A percentile compares a stretch with the other conserved stretches of the same genome.
Conservation (phyloP, 2,888 invertebrate species). For the Eurytoma adleriae region DNA sequence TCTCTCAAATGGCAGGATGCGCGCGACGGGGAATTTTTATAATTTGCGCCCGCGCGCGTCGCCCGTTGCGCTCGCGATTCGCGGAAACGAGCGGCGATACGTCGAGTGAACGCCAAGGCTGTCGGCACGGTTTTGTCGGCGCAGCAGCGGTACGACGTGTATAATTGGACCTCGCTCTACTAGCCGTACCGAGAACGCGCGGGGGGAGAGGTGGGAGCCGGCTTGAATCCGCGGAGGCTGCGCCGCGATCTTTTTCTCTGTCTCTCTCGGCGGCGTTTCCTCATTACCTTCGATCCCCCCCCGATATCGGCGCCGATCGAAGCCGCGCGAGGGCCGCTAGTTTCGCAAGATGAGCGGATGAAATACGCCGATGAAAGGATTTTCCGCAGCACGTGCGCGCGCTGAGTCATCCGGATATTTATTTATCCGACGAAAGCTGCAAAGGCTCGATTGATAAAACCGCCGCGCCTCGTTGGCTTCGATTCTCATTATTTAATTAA, state of each 20-base stretch:
- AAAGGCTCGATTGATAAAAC: too few species aligned
- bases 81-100: conserved; percentile 53
- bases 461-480: too few species aligned
- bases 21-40: conserved; percentile 28
- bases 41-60: conserved; percentile 38
- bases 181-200: conserved; percentile 64
- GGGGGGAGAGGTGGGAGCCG: background rate
- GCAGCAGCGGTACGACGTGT: conserved; percentile 60
- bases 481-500: too few species aligned
- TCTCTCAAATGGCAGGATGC: conserved; percentile 13
- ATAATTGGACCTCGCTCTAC: conserved; percentile 71
- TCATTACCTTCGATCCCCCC: too few species aligned
- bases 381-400: too few species aligned
- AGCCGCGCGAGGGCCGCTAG: too few species aligned
- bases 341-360: too few species aligned
- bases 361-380: too few species aligned
- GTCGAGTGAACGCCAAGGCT: conserved; percentile 51
- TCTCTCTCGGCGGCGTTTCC: background rate
- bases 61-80: conserved; percentile 42
- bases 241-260: background rate
- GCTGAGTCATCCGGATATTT: too few species aligned
- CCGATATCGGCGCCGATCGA: too few species aligned
- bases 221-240: conserved; percentile 44
- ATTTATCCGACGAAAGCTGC: too few species aligned
- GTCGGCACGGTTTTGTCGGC: conserved; percentile 54